These are phyloP conservation scores for Protomyctophum bolini DNA, from an alignment of 2,113 vertebrate species.

Conservation along the genomic window DNA sequence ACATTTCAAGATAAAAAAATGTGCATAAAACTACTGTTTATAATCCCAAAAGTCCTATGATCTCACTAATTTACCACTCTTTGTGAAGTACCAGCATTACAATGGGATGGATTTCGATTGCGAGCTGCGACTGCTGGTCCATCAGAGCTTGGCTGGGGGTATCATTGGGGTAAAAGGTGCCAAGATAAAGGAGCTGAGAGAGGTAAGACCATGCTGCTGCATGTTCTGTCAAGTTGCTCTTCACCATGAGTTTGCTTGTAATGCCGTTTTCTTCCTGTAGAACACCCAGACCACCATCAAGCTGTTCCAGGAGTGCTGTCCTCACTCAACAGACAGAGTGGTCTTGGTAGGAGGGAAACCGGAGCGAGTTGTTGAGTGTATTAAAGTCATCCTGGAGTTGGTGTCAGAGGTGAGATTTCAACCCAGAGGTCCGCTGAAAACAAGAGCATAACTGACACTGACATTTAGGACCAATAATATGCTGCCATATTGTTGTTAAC, in stretches of 20 bases:
- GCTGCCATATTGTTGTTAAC: too few species aligned
- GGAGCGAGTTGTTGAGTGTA: conserved; percentile 94
- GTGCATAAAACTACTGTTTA: background rate
- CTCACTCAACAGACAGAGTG: conserved; percentile 96
- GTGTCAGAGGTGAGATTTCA: conserved; percentile 87
- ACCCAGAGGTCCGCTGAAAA: conserved; percentile 9
- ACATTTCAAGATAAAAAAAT: too few species aligned
- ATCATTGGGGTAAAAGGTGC: conserved; percentile 98
- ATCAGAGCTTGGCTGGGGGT: conserved; percentile 95
- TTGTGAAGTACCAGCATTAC: conserved; percentile 94
- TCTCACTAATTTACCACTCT: conserved; percentile 9
- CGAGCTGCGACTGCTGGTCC: conserved; percentile 94
- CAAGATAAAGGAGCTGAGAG: conserved; percentile 98
- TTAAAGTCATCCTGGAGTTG: conserved; percentile 96
- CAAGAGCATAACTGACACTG: background rate
- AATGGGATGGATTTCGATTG: conserved; percentile 98
- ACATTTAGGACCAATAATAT: background rate
- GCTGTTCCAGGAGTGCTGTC: conserved; percentile 98
- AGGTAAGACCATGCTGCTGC: conserved; percentile 74
- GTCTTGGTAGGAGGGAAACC: conserved; percentile 97
- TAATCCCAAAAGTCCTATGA: background rate
- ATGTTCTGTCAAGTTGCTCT: too few species aligned
- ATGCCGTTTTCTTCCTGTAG: conserved; percentile 62
- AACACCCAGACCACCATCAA: conserved; percentile 99
- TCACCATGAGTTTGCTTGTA: background rate